A percentile compares a stretch with the other conserved stretches of the same genome.
phyloP scores from a whole-genome alignment of 2,797 vertebrate genomes.

The Octomys mimax region DNA sequence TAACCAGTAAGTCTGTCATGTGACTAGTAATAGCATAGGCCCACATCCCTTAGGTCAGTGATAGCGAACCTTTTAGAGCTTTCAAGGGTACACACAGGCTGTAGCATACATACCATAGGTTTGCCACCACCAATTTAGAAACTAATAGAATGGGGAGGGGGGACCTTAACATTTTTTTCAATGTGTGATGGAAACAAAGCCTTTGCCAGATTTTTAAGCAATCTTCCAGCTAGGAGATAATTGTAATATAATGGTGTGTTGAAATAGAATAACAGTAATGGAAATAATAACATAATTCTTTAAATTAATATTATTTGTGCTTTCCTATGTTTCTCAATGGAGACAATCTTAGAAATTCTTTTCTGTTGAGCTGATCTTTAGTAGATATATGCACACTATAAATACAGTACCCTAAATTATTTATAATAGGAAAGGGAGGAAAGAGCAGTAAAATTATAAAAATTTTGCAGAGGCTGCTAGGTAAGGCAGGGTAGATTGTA shows the following conservation, averaged over 20 bases:
- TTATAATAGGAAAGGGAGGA: conserved; percentile 53
- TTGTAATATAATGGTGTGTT: neutral
- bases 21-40: neutral
- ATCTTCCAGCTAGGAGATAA: neutral
- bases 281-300: neutral
- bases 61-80: neutral
- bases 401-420: conserved; percentile 19
- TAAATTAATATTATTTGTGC: neutral
- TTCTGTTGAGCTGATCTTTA: conserved; percentile 31
- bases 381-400: neutral
- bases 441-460: neutral
- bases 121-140: neutral
- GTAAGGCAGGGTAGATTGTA: neutral
- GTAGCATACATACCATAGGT: neutral
- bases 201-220: neutral
- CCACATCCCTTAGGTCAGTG: neutral
- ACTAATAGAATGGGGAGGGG: neutral
- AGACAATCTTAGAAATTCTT: conserved; percentile 40
- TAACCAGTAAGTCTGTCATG: neutral
- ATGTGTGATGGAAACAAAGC: neutral
- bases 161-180: neutral
- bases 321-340: neutral
- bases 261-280: neutral
- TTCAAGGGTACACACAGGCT: neutral
- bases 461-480: neutral